Evolutionary conservation across 2,113 vertebrate genomes (phyloP), one percentile per base, ranked within the genome.

Genomic region (Cyprinus carpio): DNA sequence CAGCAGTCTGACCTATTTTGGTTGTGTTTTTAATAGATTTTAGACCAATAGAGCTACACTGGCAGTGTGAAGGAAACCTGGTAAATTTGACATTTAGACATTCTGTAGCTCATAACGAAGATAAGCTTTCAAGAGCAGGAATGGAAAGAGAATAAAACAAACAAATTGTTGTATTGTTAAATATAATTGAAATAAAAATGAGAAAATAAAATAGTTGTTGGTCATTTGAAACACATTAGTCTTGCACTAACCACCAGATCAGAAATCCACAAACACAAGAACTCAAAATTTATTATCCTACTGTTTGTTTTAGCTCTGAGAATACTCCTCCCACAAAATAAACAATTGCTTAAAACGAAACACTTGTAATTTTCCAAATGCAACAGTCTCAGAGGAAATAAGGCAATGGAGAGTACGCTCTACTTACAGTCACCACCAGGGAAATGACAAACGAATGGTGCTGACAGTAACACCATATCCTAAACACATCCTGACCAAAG

Each of bases 1-100:
- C 91, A 91, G 82, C 90, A 83, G 74, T 60, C 75, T 84, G 84
- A 79, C 78, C 84, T 88, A 85, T 76, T 79, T 85, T 78, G 76
- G 82, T 81, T 76, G 71, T 62, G 58, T 79, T 80, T 85, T 83
- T 85, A 80, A 85, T 72, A 86, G 54, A 67, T 92, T 86, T 91
- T 85, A 87, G 83, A 87, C 84, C 43, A 58, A 65, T 77, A 75
- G 80, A 60, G 77, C 1, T 16, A 67, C 40, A 81, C 79, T 31
- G 40, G 16, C 13, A 65, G 51, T 81, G 31, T 85, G 37, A 43
- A 71, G 23, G 51, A 84, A 60, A 43, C n/a, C 51, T 81, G 75
- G 9, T 27, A 16, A 79, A 78, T 58, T 72, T 20, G 4, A 56
- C 9, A 60, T 69, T 69, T 18, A 72, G 51, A 23, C 31, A 62